These are phyloP conservation scores for Brachypodius melanocephalos DNA, from an alignment of 2,113 vertebrate genomes.

Conservation along the genomic window DNA sequence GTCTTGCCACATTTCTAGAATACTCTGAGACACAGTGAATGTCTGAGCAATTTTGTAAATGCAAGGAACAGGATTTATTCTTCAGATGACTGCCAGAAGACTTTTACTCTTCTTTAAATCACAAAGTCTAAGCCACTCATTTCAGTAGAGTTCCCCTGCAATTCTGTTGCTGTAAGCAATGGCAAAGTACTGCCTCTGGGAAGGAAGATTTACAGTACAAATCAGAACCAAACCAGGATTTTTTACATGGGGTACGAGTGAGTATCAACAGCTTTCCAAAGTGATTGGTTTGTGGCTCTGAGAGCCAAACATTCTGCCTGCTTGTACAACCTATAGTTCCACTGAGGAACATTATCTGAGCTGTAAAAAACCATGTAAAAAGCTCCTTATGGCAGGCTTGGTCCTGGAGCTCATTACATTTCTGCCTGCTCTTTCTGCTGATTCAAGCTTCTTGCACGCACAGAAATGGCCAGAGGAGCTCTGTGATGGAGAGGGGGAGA, in stretches of 20 bases:
- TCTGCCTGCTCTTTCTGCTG: neutral
- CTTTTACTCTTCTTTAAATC: neutral
- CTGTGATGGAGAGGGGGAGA: neutral
- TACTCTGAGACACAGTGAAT: neutral
- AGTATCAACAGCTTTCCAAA: neutral
- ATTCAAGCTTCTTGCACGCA: neutral
- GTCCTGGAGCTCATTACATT: neutral
- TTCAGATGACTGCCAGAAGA: neutral
- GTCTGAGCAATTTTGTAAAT: neutral
- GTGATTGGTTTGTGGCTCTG: neutral
- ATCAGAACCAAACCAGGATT: neutral
- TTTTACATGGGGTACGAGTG: neutral
- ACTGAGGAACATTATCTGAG: neutral
- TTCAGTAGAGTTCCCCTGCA: neutral
- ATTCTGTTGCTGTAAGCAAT: neutral
- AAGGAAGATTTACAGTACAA: neutral
- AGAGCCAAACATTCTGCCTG: neutral
- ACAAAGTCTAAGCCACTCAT: neutral
- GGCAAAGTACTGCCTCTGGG: neutral
- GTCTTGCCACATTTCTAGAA: neutral
- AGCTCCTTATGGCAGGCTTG: neutral
- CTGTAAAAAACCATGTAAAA: neutral
- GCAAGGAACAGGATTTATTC: neutral
- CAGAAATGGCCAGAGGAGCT: neutral
- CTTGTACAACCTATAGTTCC: neutral